Base-by-base conservation (phyloP, 2,888 invertebrate genomes). In the Sphaeridia pumilis region DNA sequence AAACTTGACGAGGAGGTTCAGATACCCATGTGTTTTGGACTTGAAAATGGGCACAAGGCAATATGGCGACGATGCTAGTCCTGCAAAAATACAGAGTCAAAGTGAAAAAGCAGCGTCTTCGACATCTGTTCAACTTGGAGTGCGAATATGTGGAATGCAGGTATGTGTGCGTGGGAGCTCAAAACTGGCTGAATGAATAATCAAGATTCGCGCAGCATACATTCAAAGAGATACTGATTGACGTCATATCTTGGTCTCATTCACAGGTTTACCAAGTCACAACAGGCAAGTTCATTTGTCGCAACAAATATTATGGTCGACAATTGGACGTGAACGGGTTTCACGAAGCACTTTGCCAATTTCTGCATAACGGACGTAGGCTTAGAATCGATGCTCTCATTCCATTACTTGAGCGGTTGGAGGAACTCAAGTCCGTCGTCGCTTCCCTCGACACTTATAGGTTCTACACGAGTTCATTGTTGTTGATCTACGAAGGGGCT, bases 11-110 rank as follows among this genome's bases (percentile, higher is more conserved):
- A 71, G 71, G 45, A 68, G 71, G 54, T 77, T 73, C 67, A 66
- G 70, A 46, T 69, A 72, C 52, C 78, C 78, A 1, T 76, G 76
- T 67, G 72, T 77, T 21, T 67, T 77, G 49, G 77, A 77, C 63
- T 67, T 77, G 49, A 77, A 77, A 66, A 75, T 77, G 75, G 76
- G 77, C 14, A 75, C 74, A 2, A 66, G 76, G 24, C 76, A 76
- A 58, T 74, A 76, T 64, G 75, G 75, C 3, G 76, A 76, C 64
- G 72, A 73, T 56, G 76, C 74, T 14, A 67, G 72, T 1, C 70
- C 72, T 25, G 70, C 71, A 26, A 77, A 77, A 64, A 70, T 70
- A 47, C 67, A 68, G 44, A 70, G 72, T 49, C 74, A 76, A 63
- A 73, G 70, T 59, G 69, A 68, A 36, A 76, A 75, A 66, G 75